phyloP scores from a whole-genome alignment of 2,888 invertebrate genomes.

The Corythucha ciliata region DNA sequence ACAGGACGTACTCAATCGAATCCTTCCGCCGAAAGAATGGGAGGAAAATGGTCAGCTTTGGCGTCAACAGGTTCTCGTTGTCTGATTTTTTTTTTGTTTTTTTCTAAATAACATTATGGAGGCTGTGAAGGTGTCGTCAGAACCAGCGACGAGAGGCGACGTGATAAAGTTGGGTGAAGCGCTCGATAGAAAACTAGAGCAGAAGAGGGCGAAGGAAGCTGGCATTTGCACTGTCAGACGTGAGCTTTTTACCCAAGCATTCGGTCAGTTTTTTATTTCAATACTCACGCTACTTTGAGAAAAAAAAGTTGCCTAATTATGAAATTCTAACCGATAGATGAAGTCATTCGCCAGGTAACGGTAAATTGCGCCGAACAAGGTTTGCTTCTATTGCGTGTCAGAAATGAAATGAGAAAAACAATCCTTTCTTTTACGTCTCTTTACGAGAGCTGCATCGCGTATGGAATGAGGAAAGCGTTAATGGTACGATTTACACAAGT shows the following conservation, averaged over 20 bases:
- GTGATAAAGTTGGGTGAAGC: conserved; percentile 94
- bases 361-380: conserved; percentile 96
- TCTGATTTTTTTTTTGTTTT: conserved; percentile 2
- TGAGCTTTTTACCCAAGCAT: conserved; percentile 91
- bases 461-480: conserved; percentile 95
- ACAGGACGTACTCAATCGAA: conserved; percentile 85
- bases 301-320: background rate
- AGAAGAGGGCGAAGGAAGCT: conserved; percentile 89
- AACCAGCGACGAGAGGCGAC: conserved; percentile 90
- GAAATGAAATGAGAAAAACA: conserved; percentile 94
- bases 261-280: conserved; percentile 48
- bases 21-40: conserved; percentile 91
- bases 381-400: conserved; percentile 73
- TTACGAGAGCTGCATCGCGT: conserved; percentile 95
- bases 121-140: conserved; percentile 69
- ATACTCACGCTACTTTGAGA: background rate
- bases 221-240: conserved; percentile 91
- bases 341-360: conserved; percentile 85
- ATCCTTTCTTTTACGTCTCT: conserved; percentile 93
- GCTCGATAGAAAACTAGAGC: conserved; percentile 79
- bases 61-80: conserved; percentile 60
- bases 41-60: conserved; percentile 86
- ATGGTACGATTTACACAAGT: conserved; percentile 47
- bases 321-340: conserved; percentile 43
- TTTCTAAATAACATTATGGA: conserved; percentile 5